Evolutionary conservation across 2,797 vertebrate species (phyloP), one percentile per base, ranked within the genome.

Genomic region (Uromys caudimaculatus): DNA sequence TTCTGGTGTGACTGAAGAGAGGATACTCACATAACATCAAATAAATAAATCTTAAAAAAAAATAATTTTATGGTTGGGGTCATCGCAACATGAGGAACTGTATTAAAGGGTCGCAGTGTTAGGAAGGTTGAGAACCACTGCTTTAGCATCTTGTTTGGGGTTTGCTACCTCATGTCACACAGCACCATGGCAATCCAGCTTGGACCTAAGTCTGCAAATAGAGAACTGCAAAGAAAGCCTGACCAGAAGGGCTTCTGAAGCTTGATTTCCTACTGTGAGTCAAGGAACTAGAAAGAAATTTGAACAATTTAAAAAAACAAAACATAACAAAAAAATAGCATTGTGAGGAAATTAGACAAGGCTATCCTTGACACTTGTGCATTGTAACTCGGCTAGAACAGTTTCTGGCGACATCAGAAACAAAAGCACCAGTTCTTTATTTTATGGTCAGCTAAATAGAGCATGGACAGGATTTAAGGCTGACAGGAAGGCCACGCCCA

Each of bases 121-220:
- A 32, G 75, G 75, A 47, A 76, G 75, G 41, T 17, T 29, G 44
- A 47, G 6, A 47, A 8, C 12, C 75, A 47, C 44, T 29, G 41
- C 41, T 76, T 29, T 44, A 47, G 13, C 13, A 93, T 94, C 96
- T 95, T 96, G 88, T 81, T 77, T 73, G 62, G 78, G 96, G 95
- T 94, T 91, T 96, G 94, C 96, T 97, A 97, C 96, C 90, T 95
- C 54, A 12, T 93, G 97, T 97, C 97, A 32, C 29, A 88, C 35
- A 82, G 88, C 87, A 84, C 98, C 98, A 98, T 97, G 95, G 98
- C 97, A 99, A 99, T 98, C 96, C 96, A 89, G 69, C 93, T 75
- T 96, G 97, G 97, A 96, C 97, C 97, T 86, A 97, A 82, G 92
- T 93, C 94, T 98, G 92, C 96, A 98, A 96, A 92, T 52, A 89